phyloP scores from a whole-genome alignment of 2,797 vertebrate genomes.

The Aratinga solstitialis region DNA sequence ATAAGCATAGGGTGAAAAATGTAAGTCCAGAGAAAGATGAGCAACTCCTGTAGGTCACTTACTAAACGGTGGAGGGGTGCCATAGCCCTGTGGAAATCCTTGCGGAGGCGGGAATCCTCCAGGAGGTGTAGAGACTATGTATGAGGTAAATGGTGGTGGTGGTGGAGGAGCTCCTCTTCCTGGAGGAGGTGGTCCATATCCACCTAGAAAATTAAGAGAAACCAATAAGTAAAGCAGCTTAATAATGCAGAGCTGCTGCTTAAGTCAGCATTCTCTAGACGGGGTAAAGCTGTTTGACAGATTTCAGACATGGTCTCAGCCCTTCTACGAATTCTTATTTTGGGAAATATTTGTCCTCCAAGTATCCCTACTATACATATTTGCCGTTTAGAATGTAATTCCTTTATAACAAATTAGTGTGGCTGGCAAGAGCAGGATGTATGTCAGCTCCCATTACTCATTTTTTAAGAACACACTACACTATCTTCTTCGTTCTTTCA shows the following conservation, averaged over 20 bases:
- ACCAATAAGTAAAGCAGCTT: not conserved
- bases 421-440: not conserved
- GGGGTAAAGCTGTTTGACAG: not conserved
- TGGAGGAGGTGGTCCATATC: slow-evolving; percentile 90
- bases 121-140: slow-evolving; percentile 93
- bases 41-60: slow-evolving; percentile 66
- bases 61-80: slow-evolving; percentile 96
- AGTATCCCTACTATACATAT: slow-evolving; percentile 26
- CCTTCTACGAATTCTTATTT: not conserved
- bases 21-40: not conserved
- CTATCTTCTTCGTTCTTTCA: not conserved
- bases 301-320: not conserved
- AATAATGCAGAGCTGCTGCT: not conserved
- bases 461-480: not conserved
- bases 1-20: not conserved
- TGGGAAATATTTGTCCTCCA: slow-evolving; percentile 11
- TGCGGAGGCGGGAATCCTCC: slow-evolving; percentile 93
- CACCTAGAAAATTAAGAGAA: slow-evolving; percentile 76
- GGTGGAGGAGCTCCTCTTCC: slow-evolving; percentile 91
- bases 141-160: slow-evolving; percentile 93
- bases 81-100: slow-evolving; percentile 95
- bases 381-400: not conserved
- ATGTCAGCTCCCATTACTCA: slow-evolving; percentile 13
- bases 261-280: not conserved
- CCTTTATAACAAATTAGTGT: not conserved